These are phyloP conservation scores for Ceratosolen fusciceps DNA, from an alignment of 1,140 invertebrate genomes.

Conservation along the genomic window DNA sequence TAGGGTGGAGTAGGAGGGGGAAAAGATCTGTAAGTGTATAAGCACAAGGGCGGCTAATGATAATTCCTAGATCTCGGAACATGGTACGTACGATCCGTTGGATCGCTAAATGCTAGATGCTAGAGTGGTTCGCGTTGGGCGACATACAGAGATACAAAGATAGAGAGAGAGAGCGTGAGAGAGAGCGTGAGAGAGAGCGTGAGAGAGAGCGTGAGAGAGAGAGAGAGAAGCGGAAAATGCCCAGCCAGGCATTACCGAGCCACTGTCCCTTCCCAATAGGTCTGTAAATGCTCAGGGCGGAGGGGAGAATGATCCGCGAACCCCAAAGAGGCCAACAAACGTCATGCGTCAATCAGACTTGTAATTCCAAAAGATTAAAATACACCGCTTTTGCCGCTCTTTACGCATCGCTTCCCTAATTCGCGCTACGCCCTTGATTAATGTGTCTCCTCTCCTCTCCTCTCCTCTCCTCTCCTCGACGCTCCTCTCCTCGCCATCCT, in stretches of 20 bases:
- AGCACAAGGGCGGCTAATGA: too few species aligned
- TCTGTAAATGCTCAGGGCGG: neutral
- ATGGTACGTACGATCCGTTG: too few species aligned
- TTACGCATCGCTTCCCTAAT: constrained; percentile 25
- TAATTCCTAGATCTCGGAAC: too few species aligned
- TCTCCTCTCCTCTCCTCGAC: neutral
- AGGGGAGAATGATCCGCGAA: constrained; percentile 27
- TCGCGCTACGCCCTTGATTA: constrained; percentile 28
- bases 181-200: too few species aligned
- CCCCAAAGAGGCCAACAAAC: constrained; percentile 32
- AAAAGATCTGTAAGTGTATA: too few species aligned
- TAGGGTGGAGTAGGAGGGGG: too few species aligned
- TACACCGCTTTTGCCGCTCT: constrained; percentile 24
- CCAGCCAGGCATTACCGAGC: neutral
- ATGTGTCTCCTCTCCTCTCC: constrained; percentile 15
- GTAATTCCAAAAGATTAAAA: constrained; percentile 63
- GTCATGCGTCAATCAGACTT: constrained; percentile 61
- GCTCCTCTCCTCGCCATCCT: too few species aligned
- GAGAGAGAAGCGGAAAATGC: neutral
- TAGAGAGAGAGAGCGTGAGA: too few species aligned
- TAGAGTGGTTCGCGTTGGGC: too few species aligned
- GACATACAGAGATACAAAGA: too few species aligned
- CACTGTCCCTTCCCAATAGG: neutral
- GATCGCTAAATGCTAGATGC: too few species aligned
- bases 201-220: too few species aligned